Percentiles rank a stretch among this genome's conserved stretches.
Conservation (phyloP, 2,888 invertebrate species). For the Blera fallax region DNA sequence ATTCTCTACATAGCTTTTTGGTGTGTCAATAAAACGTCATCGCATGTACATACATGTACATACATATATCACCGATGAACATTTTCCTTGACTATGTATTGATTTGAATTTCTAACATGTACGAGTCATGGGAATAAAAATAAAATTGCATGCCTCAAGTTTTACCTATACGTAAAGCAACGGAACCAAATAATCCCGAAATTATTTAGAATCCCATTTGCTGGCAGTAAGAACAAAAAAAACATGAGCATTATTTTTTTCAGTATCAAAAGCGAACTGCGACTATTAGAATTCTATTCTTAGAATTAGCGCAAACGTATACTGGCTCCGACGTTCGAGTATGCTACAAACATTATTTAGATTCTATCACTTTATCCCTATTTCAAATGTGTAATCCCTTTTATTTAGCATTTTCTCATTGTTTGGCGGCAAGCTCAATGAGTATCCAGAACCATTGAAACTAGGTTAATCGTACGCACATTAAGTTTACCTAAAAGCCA, state of each 20-base stretch:
- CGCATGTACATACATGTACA: not conserved
- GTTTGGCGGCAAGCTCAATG: not conserved
- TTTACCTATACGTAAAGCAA: not conserved
- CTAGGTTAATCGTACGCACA: not conserved
- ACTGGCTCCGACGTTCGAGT: not conserved
- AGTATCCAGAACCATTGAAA: not conserved
- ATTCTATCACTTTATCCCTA: not conserved
- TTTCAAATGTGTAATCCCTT: not conserved
- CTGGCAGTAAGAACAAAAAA: not conserved
- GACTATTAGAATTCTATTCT: conserved; percentile 1
- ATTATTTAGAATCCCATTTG: not conserved
- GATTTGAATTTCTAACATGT: not conserved
- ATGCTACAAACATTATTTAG: not conserved
- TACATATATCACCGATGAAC: no score
- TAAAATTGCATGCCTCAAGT: not conserved
- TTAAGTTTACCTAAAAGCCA: not conserved
- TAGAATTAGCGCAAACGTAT: not conserved
- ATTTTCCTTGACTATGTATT: not conserved
- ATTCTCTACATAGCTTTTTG: no score
- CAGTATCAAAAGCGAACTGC: not conserved
- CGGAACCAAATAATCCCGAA: not conserved
- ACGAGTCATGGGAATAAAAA: not conserved
- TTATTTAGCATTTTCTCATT: not conserved
- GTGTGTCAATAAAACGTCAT: no score
- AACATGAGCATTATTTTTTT: not conserved